Percentiles rank a stretch among this genome's conserved stretches.
These are phyloP conservation scores for Echinops telfairi DNA, from an alignment of 2,113 vertebrate species.

Conservation along the genomic window DNA sequence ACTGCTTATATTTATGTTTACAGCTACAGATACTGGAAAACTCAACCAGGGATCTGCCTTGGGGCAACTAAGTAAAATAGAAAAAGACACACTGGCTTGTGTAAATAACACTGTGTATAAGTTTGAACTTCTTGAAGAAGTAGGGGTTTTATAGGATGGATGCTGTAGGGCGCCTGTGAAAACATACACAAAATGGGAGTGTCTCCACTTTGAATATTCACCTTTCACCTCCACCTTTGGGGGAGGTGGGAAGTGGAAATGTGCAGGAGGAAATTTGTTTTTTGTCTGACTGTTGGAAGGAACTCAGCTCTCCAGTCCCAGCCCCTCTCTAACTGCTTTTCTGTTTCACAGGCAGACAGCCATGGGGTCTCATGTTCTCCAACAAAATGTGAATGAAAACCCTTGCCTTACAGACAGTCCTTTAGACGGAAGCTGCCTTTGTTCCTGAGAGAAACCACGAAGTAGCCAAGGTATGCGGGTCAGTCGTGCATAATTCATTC, in stretches of 20 bases:
- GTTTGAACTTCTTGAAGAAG: background rate
- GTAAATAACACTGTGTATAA: background rate
- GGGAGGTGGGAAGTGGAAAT: too few species aligned
- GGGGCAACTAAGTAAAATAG: background rate
- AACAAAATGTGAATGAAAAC: background rate
- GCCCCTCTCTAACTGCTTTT: background rate
- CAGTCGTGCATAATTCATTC: background rate
- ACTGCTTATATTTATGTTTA: background rate
- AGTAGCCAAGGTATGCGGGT: background rate
- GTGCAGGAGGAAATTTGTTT: too few species aligned
- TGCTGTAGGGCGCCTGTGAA: background rate
- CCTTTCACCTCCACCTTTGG: background rate
- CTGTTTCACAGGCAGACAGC: background rate
- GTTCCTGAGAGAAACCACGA: background rate
- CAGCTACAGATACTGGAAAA: constrained; percentile 35
- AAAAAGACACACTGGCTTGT: background rate
- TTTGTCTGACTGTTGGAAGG: background rate
- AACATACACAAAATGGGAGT: background rate
- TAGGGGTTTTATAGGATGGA: background rate
- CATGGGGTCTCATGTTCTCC: background rate
- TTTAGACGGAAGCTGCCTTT: background rate
- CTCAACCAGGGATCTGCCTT: background rate
- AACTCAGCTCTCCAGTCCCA: background rate
- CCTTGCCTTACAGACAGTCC: background rate
- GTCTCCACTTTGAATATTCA: background rate